Evolutionary conservation across 2,797 vertebrate genomes (phyloP).

Genomic region (Gymnopithys bicolor): DNA sequence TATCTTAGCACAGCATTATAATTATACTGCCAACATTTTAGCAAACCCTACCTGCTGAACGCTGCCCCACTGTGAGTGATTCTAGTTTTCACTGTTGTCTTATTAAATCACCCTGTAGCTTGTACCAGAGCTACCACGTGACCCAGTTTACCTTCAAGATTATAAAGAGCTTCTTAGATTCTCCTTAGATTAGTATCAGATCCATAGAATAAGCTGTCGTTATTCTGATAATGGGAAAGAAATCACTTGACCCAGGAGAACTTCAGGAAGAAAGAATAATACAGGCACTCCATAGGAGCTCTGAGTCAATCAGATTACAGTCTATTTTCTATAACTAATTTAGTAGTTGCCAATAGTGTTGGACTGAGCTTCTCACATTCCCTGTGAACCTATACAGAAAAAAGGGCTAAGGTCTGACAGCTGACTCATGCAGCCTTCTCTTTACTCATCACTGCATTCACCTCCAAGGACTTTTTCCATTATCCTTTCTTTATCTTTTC

Average conservation of each 20-base stretch:
- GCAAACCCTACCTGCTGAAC: not conserved
- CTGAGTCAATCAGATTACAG: conserved; percentile 6
- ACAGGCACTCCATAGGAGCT: not conserved
- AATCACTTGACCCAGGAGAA: conserved; percentile 5
- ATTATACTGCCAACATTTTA: conserved; percentile 11
- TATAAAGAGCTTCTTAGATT: not conserved
- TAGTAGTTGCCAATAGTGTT: not conserved
- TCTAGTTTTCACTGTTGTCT: conserved; percentile 28
- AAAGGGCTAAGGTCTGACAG: not conserved
- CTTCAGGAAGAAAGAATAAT: not conserved
- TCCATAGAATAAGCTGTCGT: not conserved
- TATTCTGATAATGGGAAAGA: not conserved
- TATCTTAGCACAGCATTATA: not conserved
- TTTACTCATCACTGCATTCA: not conserved
- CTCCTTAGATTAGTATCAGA: not conserved
- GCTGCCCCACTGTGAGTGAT: conserved; percentile 22
- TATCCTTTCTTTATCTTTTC: not conserved
- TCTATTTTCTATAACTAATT: conserved; percentile 21
- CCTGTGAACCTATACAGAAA: not conserved
- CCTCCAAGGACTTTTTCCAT: not conserved
- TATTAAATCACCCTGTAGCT: conserved; percentile 30
- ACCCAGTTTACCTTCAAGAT: conserved; percentile 9
- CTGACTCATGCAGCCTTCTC: not conserved
- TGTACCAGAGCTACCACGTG: not conserved
- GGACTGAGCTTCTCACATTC: not conserved